Evolutionary conservation across 2,113 vertebrate species (phyloP).

Genomic region (Mus musculus): GRCm39 chr2:173949501-173950000

Average conservation of each 20-base stretch:
- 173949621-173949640: neutral
- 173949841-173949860: neutral
- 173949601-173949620: conserved; percentile 1
- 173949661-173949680: conserved; percentile 55
- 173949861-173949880: neutral
- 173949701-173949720: conserved; percentile 46
- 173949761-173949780: neutral
- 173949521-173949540: conserved; percentile 21
- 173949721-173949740: conserved; percentile 62
- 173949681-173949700: conserved; percentile 58
- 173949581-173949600: neutral
- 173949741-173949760: conserved; percentile 27
- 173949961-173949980: too few species aligned
- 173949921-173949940: too few species aligned
- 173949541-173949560: conserved; percentile 56
- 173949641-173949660: conserved; percentile 42
- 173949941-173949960: too few species aligned
- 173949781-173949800: neutral
- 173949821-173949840: conserved; percentile 16
- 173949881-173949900: neutral
- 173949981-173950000: too few species aligned
- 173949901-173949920: too few species aligned
- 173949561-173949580: conserved; percentile 41
- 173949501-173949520: conserved; percentile 62
- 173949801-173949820: neutral